Evolutionary conservation across 2,888 invertebrate species (phyloP).

Genomic region (Scaptomyza polygonia): DNA sequence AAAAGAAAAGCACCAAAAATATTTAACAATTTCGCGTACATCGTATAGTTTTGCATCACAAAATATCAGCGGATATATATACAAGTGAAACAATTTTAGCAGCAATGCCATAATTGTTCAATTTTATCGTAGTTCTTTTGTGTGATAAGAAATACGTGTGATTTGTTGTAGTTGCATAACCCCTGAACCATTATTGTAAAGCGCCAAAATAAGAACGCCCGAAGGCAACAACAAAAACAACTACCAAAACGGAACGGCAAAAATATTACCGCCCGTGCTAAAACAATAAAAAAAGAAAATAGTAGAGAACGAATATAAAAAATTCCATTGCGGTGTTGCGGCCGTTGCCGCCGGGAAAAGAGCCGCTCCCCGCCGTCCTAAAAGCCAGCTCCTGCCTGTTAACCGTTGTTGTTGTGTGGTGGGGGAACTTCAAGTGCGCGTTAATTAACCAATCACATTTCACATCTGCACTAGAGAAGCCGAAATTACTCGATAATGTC

Average conservation of each 20-base stretch:
- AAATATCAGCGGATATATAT: slow-evolving; percentile 4
- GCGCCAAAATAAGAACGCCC: slow-evolving; percentile 53
- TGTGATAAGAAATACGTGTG: slow-evolving; percentile 43
- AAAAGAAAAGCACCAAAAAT: slow-evolving; percentile 41
- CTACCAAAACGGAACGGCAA: slow-evolving; percentile 8
- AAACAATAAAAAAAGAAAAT: slow-evolving; percentile 28
- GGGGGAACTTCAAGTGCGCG: slow-evolving; percentile 38
- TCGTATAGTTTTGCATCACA: slow-evolving; percentile 1
- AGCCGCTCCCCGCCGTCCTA: slow-evolving; percentile 37
- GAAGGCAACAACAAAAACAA: slow-evolving; percentile 31
- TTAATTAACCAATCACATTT: slow-evolving; percentile 25
- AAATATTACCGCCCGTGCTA: slow-evolving; percentile 29
- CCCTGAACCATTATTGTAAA: slow-evolving; percentile 40
- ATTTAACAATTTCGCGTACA: slow-evolving; percentile 33
- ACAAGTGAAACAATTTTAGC: slow-evolving; percentile 12
- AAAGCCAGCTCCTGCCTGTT: slow-evolving; percentile 20
- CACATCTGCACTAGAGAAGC: background rate
- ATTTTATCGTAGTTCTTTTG: slow-evolving; percentile 4
- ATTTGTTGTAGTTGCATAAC: slow-evolving; percentile 55
- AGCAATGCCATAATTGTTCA: slow-evolving; percentile 6
- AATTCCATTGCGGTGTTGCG: slow-evolving; percentile 51
- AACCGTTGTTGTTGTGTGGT: slow-evolving; percentile 7
- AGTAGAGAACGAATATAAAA: slow-evolving; percentile 23
- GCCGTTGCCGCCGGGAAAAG: slow-evolving; percentile 52
- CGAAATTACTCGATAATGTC: slow-evolving; percentile 74